Percentiles rank a stretch among this genome's conserved stretches.
phyloP scores from a whole-genome alignment of 2,888 invertebrate species.

The Agriopis leucophaearia region DNA sequence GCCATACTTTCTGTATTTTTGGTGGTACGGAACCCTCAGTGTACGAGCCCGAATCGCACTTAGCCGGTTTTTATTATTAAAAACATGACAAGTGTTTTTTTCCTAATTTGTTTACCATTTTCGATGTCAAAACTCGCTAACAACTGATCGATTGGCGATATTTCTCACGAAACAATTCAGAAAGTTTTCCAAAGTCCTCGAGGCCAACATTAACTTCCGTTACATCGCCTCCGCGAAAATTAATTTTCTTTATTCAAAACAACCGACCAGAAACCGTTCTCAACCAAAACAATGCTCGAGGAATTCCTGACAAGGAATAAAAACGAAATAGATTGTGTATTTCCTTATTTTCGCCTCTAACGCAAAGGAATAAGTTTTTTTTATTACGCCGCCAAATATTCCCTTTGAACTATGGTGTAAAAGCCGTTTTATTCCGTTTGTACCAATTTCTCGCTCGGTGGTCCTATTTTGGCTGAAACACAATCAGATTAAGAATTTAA shows the following conservation, averaged over 20 bases:
- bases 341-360: conserved; percentile 47
- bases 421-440: conserved; percentile 46
- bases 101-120: conserved; percentile 8
- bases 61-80: neutral
- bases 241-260: conserved; percentile 50
- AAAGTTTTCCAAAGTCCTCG: conserved; percentile 29
- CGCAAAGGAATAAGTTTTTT: conserved; percentile 48
- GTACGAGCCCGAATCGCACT: neutral
- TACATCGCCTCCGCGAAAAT: conserved; percentile 44
- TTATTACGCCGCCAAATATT: conserved; percentile 44
- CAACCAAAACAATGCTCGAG: conserved; percentile 48
- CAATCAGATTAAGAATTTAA: conserved; percentile 47
- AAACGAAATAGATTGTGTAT: conserved; percentile 40
- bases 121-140: neutral
- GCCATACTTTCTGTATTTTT: too few relatives aligned
- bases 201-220: conserved; percentile 40
- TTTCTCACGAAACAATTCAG: conserved; percentile 26
- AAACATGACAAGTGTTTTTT: neutral
- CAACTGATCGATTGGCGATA: conserved; percentile 24
- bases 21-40: too few relatives aligned
- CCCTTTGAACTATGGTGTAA: conserved; percentile 48
- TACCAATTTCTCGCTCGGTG: conserved; percentile 47
- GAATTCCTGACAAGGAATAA: conserved; percentile 46
- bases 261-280: conserved; percentile 47
- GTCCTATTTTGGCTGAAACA: conserved; percentile 41